A percentile compares a stretch with the other conserved stretches of the same genome.
Conservation (phyloP, 1,140 invertebrate species). For the fruit fly (Drosophila melanogaster) region DNA sequence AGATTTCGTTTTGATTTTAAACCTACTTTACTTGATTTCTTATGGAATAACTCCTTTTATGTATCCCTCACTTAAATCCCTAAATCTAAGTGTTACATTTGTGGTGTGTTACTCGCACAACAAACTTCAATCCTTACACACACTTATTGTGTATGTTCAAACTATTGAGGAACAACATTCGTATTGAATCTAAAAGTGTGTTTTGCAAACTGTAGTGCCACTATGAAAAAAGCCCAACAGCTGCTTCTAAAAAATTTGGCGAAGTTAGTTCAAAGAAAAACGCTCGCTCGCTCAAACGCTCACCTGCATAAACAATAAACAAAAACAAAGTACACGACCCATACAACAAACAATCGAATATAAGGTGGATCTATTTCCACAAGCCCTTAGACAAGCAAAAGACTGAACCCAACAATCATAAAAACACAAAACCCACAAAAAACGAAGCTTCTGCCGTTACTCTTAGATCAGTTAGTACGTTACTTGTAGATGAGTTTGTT, state of each 20-base stretch:
- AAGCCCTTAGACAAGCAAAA: conserved; percentile 35
- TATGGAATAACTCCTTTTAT: conserved; percentile 18
- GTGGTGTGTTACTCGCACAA: conserved; percentile 72
- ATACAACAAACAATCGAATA: conserved; percentile 45
- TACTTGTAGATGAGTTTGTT: conserved; percentile 79
- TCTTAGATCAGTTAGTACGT: conserved; percentile 74
- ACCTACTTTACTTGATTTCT: conserved; percentile 17
- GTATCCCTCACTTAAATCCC: conserved; percentile 32
- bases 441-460: conserved; percentile 74
- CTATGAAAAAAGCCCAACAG: conserved; percentile 20
- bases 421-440: conserved; percentile 25
- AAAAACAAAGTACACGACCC: conserved; percentile 17
- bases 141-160: conserved; percentile 44
- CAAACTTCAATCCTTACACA: conserved; percentile 40
- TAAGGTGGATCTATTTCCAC: neutral
- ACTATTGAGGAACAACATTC: conserved; percentile 14
- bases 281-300: conserved; percentile 45
- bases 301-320: conserved; percentile 47
- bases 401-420: conserved; percentile 13
- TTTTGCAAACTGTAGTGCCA: conserved; percentile 29
- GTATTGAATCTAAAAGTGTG: conserved; percentile 9
- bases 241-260: conserved; percentile 50
- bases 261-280: conserved; percentile 49
- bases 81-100: conserved; percentile 59
- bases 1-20: no score